These are phyloP conservation scores for Babyrousa celebensis DNA, from an alignment of 2,797 vertebrate species.

Conservation along the genomic window DNA sequence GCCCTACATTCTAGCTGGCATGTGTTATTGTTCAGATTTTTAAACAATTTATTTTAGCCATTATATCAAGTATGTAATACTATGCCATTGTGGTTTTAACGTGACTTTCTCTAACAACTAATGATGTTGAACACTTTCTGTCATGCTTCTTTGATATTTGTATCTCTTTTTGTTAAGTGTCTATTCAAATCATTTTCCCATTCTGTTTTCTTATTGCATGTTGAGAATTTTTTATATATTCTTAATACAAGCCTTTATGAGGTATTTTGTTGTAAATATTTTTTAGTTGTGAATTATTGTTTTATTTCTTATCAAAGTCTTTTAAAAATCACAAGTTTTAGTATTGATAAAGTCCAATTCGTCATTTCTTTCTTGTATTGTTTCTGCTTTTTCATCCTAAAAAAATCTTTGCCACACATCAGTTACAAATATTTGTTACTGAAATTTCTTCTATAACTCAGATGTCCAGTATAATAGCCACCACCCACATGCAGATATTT, in stretches of 20 bases:
- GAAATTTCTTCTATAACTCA: background rate
- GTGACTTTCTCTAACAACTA: background rate
- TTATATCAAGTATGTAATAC: background rate
- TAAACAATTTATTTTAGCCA: background rate
- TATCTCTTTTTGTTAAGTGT: background rate
- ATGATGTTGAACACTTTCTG: background rate
- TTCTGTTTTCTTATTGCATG: background rate
- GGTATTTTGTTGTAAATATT: conserved; percentile 8
- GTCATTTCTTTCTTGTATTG: background rate
- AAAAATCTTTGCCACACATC: background rate
- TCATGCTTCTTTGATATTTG: background rate
- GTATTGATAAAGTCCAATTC: background rate
- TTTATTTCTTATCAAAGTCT: conserved; percentile 23
- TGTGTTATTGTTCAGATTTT: background rate
- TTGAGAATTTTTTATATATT: background rate
- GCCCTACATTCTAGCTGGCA: background rate
- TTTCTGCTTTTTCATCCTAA: conserved; percentile 2
- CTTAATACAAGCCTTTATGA: background rate
- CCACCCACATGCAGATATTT: background rate
- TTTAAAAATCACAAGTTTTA: background rate
- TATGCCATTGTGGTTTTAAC: background rate
- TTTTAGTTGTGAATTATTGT: background rate
- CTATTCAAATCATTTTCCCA: background rate
- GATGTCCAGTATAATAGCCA: background rate
- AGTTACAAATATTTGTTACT: conserved; percentile 15